phyloP scores from a whole-genome alignment of 2,113 vertebrate genomes.

The Caloenas nicobarica region DNA sequence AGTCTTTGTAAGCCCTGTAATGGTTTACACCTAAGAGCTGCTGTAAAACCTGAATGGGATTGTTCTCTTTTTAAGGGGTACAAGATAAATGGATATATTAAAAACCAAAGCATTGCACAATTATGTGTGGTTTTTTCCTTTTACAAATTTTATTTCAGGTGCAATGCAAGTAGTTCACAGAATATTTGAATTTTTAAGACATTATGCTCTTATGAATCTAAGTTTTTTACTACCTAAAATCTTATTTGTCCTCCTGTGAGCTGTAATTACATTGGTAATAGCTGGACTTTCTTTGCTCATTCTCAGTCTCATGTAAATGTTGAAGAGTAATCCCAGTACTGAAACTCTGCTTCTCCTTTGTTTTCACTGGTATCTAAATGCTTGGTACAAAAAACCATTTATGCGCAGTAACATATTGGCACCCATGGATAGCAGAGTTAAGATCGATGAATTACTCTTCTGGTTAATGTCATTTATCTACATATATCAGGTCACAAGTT shows the following conservation, averaged over 20 bases:
- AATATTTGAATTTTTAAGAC: not conserved
- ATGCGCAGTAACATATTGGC: not conserved
- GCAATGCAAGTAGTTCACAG: not conserved
- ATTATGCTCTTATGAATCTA: not conserved
- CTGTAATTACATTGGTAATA: not conserved
- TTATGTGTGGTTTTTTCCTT: accelerated
- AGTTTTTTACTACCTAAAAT: not conserved
- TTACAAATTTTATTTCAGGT: not conserved
- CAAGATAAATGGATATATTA: not conserved
- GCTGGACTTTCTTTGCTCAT: not conserved
- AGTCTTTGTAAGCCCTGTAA: not conserved
- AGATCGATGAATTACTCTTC: not conserved
- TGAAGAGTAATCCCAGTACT: not conserved
- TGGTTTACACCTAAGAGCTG: not conserved
- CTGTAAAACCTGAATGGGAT: not conserved
- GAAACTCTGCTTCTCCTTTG: not conserved
- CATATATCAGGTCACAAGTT: not conserved
- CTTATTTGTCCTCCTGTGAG: not conserved
- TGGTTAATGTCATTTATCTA: not conserved
- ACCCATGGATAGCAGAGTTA: not conserved
- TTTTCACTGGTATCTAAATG: not conserved
- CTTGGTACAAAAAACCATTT: not conserved
- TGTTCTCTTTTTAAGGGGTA: not conserved
- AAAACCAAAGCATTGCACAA: not conserved
- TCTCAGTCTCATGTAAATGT: not conserved